These are phyloP conservation scores for Phortica variegata DNA, from an alignment of 1,140 invertebrate species.

Conservation along the genomic window DNA sequence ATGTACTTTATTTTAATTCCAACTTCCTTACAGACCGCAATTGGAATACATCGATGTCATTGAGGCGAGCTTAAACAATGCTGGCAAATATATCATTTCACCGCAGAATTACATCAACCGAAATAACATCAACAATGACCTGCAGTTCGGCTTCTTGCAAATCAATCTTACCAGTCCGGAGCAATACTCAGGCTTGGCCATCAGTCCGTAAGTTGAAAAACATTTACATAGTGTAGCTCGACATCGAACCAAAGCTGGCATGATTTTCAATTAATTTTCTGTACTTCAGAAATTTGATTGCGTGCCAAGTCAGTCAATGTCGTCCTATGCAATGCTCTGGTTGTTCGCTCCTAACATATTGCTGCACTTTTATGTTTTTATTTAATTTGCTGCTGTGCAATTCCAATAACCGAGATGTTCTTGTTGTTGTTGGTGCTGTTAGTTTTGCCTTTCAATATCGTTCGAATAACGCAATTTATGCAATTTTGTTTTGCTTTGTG, in stretches of 20 bases:
- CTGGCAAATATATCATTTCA: conserved; percentile 67
- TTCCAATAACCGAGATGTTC: too few relatives aligned
- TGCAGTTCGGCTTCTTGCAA: conserved; percentile 87
- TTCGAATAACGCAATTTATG: too few relatives aligned
- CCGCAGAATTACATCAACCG: conserved; percentile 69
- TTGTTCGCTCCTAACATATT: conserved; percentile 20
- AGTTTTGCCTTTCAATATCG: too few relatives aligned
- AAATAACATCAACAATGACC: conserved; percentile 70
- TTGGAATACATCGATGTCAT: conserved; percentile 65
- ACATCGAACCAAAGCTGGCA: neutral
- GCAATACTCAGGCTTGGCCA: conserved; percentile 66
- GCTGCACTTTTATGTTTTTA: conserved; percentile 37
- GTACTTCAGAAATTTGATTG: neutral
- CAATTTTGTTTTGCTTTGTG: too few relatives aligned
- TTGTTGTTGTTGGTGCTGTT: too few relatives aligned
- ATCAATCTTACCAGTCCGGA: conserved; percentile 83
- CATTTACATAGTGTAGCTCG: neutral
- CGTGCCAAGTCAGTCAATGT: neutral
- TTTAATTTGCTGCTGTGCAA: conserved; percentile 43
- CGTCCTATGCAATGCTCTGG: neutral
- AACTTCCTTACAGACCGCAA: conserved; percentile 61
- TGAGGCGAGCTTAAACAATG: conserved; percentile 65
- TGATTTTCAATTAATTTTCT: neutral
- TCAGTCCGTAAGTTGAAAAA: conserved; percentile 74
- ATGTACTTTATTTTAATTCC: neutral